Base-by-base conservation (phyloP, 2,888 invertebrate genomes). In the Cheilosia scutellata region DNA sequence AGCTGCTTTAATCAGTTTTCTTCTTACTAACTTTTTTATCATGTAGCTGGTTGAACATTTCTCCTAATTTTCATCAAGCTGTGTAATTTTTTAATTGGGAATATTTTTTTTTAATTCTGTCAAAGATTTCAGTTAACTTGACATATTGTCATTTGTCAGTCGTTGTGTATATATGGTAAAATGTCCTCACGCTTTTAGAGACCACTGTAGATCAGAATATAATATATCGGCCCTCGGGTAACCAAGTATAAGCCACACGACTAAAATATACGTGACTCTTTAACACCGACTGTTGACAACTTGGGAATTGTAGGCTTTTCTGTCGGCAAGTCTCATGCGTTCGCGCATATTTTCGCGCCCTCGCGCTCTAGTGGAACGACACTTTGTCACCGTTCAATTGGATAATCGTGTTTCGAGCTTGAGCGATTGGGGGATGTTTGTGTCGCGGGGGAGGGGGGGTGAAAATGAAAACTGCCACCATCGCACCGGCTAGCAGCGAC, bases 341-440 rank as follows among this genome's bases (percentile, higher is more conserved):
- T 27, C 27, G 78, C 57, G 42, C 62, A 83, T 62, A 44, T 79
- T 70, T 75, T 79, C 66, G 75, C 86, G 71, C 80, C 80, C 76
- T 86, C 80, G 55, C 80, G 66, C 76, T 86, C 72, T 66, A 76
- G 66, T 82, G 86, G 66, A 77, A 82, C 66, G 63, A 76, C 72
- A 86, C 72, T 86, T 86, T 86, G 86, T 82, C 86, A 86, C 80
- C 76, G 72, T 86, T 86, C 86, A 86, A 86, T 86, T 86, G 86
- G 72, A 86, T 86, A 86, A 86, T 86, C 80, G 86, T 80, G 82
- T 86, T 86, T 77, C 51, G 49, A 79, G 80, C 80, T 71, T 57
- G 42, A 66, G 55, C 70, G 70, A 70, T 42, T 78, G 70, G 60
- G 55, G 66, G 6, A 51, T 62, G 62, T 62, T 27, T 20, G 33